Percentiles rank a stretch among this genome's conserved stretches.
These are phyloP conservation scores for Blomia tropicalis DNA, from an alignment of 2,888 invertebrate genomes.

Conservation along the genomic window DNA sequence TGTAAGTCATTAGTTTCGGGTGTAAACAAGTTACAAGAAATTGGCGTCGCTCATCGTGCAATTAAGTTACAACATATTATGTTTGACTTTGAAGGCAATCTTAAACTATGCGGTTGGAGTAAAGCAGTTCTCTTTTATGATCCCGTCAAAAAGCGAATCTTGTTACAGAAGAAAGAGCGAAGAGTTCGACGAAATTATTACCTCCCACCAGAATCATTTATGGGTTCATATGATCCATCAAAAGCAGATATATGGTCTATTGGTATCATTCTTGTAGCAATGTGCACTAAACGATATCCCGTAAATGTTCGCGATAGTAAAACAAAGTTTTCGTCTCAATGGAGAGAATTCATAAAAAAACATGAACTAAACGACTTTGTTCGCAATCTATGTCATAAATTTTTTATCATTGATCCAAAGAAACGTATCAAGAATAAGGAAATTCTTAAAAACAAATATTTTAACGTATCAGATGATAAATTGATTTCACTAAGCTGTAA, in stretches of 20 bases:
- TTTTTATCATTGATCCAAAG: neutral
- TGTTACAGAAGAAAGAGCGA: neutral
- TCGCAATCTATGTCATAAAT: neutral
- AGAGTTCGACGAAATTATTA: neutral
- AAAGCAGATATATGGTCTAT: constrained; percentile 7
- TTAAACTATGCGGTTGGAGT: neutral
- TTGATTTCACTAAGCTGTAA: neutral
- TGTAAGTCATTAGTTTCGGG: neutral
- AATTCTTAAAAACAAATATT: neutral
- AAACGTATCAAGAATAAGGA: neutral
- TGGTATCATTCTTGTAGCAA: neutral
- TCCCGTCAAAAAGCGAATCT: neutral
- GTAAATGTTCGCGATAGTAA: neutral
- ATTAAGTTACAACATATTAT: neutral
- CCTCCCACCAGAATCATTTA: constrained; percentile 1
- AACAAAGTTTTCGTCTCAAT: neutral
- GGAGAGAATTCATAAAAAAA: neutral
- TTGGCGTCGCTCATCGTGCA: neutral
- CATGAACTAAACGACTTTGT: neutral
- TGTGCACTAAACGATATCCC: neutral
- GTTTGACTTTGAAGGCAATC: neutral
- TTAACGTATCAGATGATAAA: neutral
- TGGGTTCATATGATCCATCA: neutral
- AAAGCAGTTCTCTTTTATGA: neutral
- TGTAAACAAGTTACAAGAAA: neutral